Conservation (phyloP, 2,113 vertebrate species). For the Litocranius walleri region DNA sequence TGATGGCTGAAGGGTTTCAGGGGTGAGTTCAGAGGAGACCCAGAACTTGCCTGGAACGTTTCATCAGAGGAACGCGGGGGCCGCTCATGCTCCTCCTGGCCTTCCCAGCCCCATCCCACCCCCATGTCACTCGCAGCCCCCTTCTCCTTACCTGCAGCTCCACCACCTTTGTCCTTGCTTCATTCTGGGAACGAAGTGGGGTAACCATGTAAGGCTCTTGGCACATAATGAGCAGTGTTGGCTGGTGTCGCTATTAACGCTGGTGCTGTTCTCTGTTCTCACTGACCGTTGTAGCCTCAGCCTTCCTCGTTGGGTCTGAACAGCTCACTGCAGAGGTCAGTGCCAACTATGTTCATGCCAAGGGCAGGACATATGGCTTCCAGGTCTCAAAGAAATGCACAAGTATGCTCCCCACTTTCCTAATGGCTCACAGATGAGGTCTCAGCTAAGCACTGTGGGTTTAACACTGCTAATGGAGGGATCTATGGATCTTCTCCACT, state of each 20-base stretch:
- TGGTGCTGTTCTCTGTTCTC: not conserved
- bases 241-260: no score
- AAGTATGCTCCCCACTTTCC: not conserved
- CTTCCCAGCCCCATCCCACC: not conserved
- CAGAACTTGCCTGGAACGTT: not conserved
- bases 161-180: not conserved
- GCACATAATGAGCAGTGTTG: not conserved
- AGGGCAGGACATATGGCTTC: not conserved
- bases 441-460: not conserved
- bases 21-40: not conserved
- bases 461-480: not conserved
- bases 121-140: fast-evolving
- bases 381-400: not conserved
- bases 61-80: not conserved
- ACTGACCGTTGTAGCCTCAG: not conserved
- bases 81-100: not conserved
- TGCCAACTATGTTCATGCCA: not conserved
- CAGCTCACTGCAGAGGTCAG: not conserved
- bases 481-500: not conserved
- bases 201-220: not conserved
- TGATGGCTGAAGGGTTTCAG: not conserved
- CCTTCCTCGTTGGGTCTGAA: not conserved
- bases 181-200: not conserved
- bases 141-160: no score
- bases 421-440: not conserved